Percentiles rank a stretch among this genome's conserved stretches.
Conservation (phyloP, 2,888 invertebrate genomes). For the Scaptomyza parva region DNA sequence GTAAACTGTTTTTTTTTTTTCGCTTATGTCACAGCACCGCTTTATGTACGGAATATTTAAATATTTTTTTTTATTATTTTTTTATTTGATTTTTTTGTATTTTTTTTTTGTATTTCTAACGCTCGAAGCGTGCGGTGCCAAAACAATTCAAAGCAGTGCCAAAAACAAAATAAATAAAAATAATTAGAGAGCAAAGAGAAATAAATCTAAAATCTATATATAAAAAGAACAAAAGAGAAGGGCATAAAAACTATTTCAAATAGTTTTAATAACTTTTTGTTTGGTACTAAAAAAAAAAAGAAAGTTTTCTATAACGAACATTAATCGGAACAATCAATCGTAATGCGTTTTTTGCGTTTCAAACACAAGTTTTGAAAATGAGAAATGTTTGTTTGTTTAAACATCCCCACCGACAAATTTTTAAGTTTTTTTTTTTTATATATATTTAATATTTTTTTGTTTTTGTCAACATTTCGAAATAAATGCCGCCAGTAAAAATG, state of each 20-base stretch:
- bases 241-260: constrained; percentile 31
- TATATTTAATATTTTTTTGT: constrained; percentile 9
- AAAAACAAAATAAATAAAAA: constrained; percentile 56
- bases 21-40: constrained; percentile 46
- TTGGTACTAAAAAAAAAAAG: constrained; percentile 8
- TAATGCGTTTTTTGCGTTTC: no score
- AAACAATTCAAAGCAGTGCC: constrained; percentile 78
- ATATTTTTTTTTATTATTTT: constrained; percentile 8
- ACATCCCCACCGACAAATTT: constrained; percentile 78
- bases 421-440: constrained; percentile 8
- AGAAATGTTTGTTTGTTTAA: no score
- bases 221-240: not conserved
- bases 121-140: constrained; percentile 78
- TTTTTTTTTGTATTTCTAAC: constrained; percentile 52
- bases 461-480: constrained; percentile 23
- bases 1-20: constrained; percentile 56
- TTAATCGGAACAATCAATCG: no score
- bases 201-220: constrained; percentile 7
- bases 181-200: constrained; percentile 6
- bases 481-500: constrained; percentile 47
- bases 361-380: no score
- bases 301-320: not conserved
- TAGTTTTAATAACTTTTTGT: constrained; percentile 22
- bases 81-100: constrained; percentile 19
- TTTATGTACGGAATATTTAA: constrained; percentile 23